Evolutionary conservation across 2,113 vertebrate species (phyloP).

Genomic region (Notarius lentiginosus): DNA sequence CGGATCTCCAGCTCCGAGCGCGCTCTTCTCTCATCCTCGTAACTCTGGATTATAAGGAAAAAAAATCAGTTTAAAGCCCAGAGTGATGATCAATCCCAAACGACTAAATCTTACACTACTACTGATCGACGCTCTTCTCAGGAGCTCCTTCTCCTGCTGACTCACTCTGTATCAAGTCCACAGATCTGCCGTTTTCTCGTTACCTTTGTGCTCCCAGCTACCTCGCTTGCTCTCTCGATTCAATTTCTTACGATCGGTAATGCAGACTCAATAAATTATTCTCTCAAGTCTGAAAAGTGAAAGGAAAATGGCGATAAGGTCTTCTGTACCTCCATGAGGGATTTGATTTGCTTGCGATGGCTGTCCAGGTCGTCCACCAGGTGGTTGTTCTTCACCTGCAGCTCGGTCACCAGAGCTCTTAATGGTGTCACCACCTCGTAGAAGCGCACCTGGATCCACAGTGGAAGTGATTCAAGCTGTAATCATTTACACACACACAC

Average conservation of each 20-base stretch:
- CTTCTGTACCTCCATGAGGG: slow-evolving; percentile 81
- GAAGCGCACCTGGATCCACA: slow-evolving; percentile 76
- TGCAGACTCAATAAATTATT: background rate
- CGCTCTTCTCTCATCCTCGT: slow-evolving; percentile 83
- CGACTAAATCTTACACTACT: no score
- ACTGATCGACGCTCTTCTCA: background rate
- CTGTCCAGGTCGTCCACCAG: slow-evolving; percentile 79
- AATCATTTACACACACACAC: background rate
- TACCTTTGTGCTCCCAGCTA: background rate
- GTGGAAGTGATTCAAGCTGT: background rate
- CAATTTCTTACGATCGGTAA: background rate
- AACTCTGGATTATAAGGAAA: slow-evolving; percentile 73
- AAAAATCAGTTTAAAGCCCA: background rate
- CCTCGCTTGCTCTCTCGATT: background rate
- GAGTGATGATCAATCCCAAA: background rate
- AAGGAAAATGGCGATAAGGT: background rate
- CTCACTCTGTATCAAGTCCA: background rate
- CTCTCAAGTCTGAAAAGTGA: background rate
- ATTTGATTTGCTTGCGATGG: slow-evolving; percentile 78
- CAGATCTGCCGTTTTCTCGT: no score
- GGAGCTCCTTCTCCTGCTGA: background rate
- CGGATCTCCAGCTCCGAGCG: slow-evolving; percentile 85
- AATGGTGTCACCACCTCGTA: slow-evolving; percentile 84
- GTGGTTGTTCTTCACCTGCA: slow-evolving; percentile 75
- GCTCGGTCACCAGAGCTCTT: slow-evolving; percentile 76